Base-by-base conservation (phyloP, 2,888 invertebrate genomes). In the Agonopterix subpropinquella region DNA sequence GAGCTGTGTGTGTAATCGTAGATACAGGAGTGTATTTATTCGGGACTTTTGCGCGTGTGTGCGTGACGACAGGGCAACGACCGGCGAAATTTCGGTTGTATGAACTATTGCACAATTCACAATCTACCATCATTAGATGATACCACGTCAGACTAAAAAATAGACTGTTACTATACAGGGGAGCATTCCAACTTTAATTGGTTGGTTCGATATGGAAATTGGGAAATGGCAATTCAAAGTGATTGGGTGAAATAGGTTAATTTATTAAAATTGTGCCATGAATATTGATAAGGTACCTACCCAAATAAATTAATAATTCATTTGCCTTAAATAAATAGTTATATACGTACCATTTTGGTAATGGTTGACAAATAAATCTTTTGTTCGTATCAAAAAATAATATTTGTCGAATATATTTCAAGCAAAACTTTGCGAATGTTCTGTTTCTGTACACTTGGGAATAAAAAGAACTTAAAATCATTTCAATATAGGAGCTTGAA, bases 91-190 rank as follows among this genome's bases (percentile, higher is more conserved):
- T 72, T 70, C 61, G 67, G 66, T 60, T 55, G 61, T 70, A 66
- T 65, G 67, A 67, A 65, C 65, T 67, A 67, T 73, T 73, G 73
- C 72, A 68, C 70, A 73, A 73, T 62, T 56, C 50, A 37, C n/a
- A 11, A 42, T 42, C 42, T n/a, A 13, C 37, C 44, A 43, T 44
- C 36, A 37, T 11, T 39, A 39, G 39, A n/a, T 39, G 39, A 39
- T n/a, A n/a, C 39, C 39, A n/a, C 46, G 46, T 46, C 46, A 46
- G 9, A 7, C 8, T 28, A 28, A 28, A 28, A 28, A 28, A 28
- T 28, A 5, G 28, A 28, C 28, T 28, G 28, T 28, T 28, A 28
- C 28, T 28, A 28, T 28, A 28, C 5, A 28, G 7, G 28, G 28
- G 28, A 4, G 4, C 5, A 28, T 28, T 7, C 28, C 28, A 28